Evolutionary conservation across 2,113 vertebrate species (phyloP).

Genomic region (Calyptommatus sinebrachiatus): DNA sequence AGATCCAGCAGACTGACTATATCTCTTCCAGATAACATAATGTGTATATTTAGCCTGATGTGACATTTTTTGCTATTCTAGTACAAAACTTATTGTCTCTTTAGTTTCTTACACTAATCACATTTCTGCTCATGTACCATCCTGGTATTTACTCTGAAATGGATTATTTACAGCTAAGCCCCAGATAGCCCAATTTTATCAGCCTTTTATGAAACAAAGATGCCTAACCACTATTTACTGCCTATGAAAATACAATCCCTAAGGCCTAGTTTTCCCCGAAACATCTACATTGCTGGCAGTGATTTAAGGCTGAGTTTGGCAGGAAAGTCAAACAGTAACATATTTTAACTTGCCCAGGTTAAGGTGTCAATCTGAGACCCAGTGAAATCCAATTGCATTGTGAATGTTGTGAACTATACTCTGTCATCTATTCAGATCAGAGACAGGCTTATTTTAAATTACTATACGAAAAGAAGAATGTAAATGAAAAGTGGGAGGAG

Average conservation of each 20-base stretch:
- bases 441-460: constrained; percentile 10
- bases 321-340: constrained; percentile 25
- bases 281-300: constrained; percentile 7
- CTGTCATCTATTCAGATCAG: constrained; percentile 18
- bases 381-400: constrained; percentile 13
- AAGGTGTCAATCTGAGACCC: neutral
- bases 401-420: neutral
- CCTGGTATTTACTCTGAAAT: neutral
- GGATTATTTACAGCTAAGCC: constrained; percentile 4
- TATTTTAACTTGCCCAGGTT: constrained; percentile 16
- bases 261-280: constrained; percentile 5
- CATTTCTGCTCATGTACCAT: neutral
- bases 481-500: neutral
- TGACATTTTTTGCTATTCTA: neutral
- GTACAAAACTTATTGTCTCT: neutral
- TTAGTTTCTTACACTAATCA: neutral
- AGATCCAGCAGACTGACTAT: neutral
- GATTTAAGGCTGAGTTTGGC: constrained; percentile 19
- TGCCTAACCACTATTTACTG: constrained; percentile 11
- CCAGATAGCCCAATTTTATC: constrained; percentile 9
- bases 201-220: constrained; percentile 4
- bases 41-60: neutral
- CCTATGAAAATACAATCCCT: constrained; percentile 21
- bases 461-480: neutral
- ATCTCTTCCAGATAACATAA: neutral